Evolutionary conservation across 53 echinoderm and acorn worm species (phyloP), one percentile per base, ranked within the genome.

Genomic region (Antedon mediterranea): DNA sequence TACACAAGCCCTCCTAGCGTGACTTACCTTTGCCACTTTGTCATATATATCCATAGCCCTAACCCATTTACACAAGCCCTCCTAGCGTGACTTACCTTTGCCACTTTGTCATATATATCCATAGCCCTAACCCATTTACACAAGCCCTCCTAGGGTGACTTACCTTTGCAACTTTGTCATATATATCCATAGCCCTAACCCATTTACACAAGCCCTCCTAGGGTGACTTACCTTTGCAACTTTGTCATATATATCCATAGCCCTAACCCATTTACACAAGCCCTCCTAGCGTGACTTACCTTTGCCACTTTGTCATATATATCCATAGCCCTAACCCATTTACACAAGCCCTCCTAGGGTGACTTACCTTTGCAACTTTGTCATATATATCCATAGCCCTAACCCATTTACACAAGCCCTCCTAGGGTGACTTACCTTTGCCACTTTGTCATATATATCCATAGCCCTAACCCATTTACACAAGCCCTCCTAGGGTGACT

Each of bases 131-230:
- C 97, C 97, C 97, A 95, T 32, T 85, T 95, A n/a, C n/a, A n/a
- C n/a, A n/a, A n/a, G n/a, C n/a, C n/a, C 3, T 13, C 27, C 74
- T 43, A n/a, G n/a, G n/a, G n/a, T n/a, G n/a, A 77, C 82, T 79
- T 79, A 95, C 97, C 97, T 95, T 95, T 32, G 97, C 91, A 0
- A 95, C 97, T 79, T 86, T 89, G 78, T 95, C 97, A 31, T 95
- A 95, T 2, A 87, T 86, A 30, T 95, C 97, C 92, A 95, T 92
- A 70, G 97, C 97, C 43, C 89, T 76, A 30, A 95, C 97, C 97
- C 97, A 95, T 32, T 85, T 95, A n/a, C n/a, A n/a, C n/a, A n/a
- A n/a, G n/a, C n/a, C n/a, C 3, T 13, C 27, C 74, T 43, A n/a
- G n/a, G n/a, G n/a, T n/a, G n/a, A 77, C 82, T 79, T 79, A 95